Conservation (phyloP, 2,888 invertebrate species). For the Enoplolaimus lenunculus region DNA sequence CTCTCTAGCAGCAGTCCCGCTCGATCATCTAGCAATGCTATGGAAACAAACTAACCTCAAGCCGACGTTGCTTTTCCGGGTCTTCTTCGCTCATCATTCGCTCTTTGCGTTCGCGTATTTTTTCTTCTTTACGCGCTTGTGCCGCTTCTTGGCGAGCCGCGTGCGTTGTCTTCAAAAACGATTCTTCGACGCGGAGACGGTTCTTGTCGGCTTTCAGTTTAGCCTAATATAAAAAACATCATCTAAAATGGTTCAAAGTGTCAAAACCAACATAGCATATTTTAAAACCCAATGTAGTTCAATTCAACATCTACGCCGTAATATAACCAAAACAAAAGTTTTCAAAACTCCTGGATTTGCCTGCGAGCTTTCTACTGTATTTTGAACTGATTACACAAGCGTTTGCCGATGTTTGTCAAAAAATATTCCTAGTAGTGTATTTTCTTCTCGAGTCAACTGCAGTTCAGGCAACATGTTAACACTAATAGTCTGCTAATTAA, state of each 20-base stretch:
- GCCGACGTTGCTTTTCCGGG: conserved; percentile 88
- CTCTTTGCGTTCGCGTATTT: conserved; percentile 80
- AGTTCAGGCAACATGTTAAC: no score
- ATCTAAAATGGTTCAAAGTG: neutral
- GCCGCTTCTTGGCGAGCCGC: conserved; percentile 92
- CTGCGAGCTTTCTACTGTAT: no score
- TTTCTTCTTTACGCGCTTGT: conserved; percentile 78
- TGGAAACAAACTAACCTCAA: conserved; percentile 54
- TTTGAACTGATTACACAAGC: no score
- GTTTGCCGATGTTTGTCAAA: no score
- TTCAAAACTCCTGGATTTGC: no score
- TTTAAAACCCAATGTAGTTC: no score
- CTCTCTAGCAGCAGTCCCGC: no score
- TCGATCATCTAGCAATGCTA: no score
- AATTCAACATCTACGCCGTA: no score
- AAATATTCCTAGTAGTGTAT: no score
- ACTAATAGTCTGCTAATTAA: no score
- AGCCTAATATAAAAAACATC: conserved; percentile 50
- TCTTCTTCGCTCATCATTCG: conserved; percentile 81
- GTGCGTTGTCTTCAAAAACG: conserved; percentile 82
- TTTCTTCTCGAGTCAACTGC: no score
- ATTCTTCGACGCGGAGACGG: conserved; percentile 77
- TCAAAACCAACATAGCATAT: neutral
- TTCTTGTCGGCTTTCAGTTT: conserved; percentile 84
- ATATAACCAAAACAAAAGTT: conserved; percentile 2